These are phyloP conservation scores for Crocallis elinguaria DNA, from an alignment of 2,888 invertebrate species.

Conservation along the genomic window DNA sequence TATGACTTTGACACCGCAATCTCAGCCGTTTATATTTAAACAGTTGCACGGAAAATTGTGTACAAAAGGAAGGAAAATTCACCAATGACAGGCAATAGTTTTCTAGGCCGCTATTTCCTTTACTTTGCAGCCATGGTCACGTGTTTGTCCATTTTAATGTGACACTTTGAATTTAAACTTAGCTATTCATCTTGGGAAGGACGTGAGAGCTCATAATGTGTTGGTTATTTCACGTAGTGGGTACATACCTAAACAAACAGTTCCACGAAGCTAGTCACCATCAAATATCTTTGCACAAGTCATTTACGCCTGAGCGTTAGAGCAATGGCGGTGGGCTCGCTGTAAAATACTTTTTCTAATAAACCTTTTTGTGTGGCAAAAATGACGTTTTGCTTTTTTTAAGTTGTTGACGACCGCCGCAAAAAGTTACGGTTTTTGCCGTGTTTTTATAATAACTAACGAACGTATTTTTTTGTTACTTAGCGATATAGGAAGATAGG, in stretches of 20 bases:
- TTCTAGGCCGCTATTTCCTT: conserved; percentile 66
- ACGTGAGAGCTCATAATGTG: conserved; percentile 42
- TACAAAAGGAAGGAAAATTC: conserved; percentile 57
- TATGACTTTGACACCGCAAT: conserved; percentile 8
- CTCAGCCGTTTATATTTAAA: conserved; percentile 15
- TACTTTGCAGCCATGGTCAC: conserved; percentile 55
- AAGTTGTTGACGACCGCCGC: conserved; percentile 14
- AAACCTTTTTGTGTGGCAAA: conserved; percentile 34
- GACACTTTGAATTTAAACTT: conserved; percentile 34
- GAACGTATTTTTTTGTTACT: conserved; percentile 12
- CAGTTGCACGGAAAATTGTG: conserved; percentile 33
- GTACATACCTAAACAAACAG: conserved; percentile 60
- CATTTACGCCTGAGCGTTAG: conserved; percentile 58
- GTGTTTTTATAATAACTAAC: conserved; percentile 22
- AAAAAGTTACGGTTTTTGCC: conserved; percentile 32
- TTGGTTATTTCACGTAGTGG: conserved; percentile 53
- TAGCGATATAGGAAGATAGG: conserved; percentile 1
- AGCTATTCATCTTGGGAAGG: conserved; percentile 24
- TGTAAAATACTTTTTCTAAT: conserved; percentile 39
- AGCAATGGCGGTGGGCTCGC: conserved; percentile 47
- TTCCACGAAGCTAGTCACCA: conserved; percentile 58
- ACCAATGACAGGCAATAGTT: conserved; percentile 51
- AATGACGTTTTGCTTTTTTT: conserved; percentile 31
- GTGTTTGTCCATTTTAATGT: conserved; percentile 42
- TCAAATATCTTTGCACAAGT: conserved; percentile 64